Conservation (phyloP, 2,113 vertebrate genomes). For the Chloropsis hardwickii region DNA sequence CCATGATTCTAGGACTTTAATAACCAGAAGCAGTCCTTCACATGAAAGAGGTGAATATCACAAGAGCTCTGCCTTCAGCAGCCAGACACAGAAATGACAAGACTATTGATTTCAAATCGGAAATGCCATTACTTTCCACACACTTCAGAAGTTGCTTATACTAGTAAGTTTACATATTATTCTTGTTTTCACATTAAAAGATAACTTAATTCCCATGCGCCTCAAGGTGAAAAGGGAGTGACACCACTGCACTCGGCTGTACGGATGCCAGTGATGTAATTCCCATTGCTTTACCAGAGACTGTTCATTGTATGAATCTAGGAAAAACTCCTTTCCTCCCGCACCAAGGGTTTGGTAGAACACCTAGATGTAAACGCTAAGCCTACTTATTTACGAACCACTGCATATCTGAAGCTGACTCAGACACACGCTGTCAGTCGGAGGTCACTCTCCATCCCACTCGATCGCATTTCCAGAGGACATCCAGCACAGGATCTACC, state of each 20-base stretch:
- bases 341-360: not conserved
- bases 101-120: not conserved
- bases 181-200: not conserved
- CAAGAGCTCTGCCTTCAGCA: not conserved
- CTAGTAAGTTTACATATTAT: not conserved
- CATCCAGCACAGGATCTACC: rapidly evolving
- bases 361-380: not conserved
- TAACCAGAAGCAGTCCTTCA: not conserved
- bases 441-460: not conserved
- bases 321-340: not conserved
- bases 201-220: rapidly evolving
- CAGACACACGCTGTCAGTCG: not conserved
- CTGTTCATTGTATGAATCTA: not conserved
- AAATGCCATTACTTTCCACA: not conserved
- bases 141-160: not conserved
- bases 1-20: not conserved
- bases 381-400: not conserved
- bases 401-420: rapidly evolving
- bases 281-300: not conserved
- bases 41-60: rapidly evolving
- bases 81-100: not conserved
- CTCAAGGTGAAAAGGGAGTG: not conserved
- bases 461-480: not conserved
- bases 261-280: not conserved
- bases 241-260: not conserved